These are phyloP conservation scores for Acronicta leporina DNA, from an alignment of 2,888 invertebrate genomes.

Conservation along the genomic window DNA sequence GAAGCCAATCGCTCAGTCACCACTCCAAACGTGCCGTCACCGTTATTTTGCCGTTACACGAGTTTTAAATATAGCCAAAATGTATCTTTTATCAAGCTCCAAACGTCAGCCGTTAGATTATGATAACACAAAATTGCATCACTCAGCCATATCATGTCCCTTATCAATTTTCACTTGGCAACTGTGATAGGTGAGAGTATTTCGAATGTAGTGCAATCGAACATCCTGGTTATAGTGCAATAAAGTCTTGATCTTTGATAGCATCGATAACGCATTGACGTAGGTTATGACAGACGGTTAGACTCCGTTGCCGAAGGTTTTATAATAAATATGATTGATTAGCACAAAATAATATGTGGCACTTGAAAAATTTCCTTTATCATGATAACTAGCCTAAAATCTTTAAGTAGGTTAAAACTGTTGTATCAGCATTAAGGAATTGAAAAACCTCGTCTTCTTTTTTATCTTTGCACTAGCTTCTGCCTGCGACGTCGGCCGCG, in stretches of 20 bases:
- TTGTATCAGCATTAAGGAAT: slow-evolving; percentile 8
- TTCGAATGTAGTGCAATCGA: slow-evolving; percentile 29
- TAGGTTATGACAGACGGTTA: slow-evolving; percentile 39
- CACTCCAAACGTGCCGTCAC: background rate
- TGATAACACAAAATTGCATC: slow-evolving; percentile 47
- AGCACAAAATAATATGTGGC: slow-evolving; percentile 4
- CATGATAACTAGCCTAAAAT: slow-evolving; percentile 4
- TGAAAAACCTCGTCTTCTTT: too few species aligned
- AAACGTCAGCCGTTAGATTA: slow-evolving; percentile 41
- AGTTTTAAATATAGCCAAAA: slow-evolving; percentile 22
- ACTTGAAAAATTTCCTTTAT: slow-evolving; percentile 15
- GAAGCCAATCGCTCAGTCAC: too few species aligned
- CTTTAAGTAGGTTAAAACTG: slow-evolving; percentile 12
- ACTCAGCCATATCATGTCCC: slow-evolving; percentile 32
- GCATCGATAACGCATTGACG: slow-evolving; percentile 49
- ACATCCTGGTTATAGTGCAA: slow-evolving; percentile 45
- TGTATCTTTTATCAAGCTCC: slow-evolving; percentile 27
- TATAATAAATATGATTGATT: slow-evolving; percentile 37
- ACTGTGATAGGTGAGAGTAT: slow-evolving; percentile 35
- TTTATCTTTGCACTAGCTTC: too few species aligned
- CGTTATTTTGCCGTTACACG: background rate
- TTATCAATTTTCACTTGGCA: slow-evolving; percentile 38
- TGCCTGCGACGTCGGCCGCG: too few species aligned
- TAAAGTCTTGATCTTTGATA: slow-evolving; percentile 33
- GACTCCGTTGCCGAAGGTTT: slow-evolving; percentile 26